Conservation (phyloP, 2,797 vertebrate genomes). For the Lindbergichthys nudifrons region DNA sequence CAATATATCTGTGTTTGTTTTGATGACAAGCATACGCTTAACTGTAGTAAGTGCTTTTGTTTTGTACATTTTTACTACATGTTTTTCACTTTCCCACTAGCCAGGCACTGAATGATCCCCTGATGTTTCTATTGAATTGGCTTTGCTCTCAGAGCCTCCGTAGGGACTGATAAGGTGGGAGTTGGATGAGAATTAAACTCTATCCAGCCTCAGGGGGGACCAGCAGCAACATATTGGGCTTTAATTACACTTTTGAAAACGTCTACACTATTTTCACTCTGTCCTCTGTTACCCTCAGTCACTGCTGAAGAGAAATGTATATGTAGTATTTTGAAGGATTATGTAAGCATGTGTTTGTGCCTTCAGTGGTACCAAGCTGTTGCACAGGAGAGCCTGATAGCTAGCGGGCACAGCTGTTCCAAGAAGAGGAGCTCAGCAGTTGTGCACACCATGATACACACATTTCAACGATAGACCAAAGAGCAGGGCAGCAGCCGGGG, state of each 20-base stretch:
- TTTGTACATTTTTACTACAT: slow-evolving; percentile 15
- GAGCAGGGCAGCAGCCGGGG: slow-evolving; percentile 40
- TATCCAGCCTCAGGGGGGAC: slow-evolving; percentile 16
- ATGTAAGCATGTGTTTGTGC: slow-evolving; percentile 33
- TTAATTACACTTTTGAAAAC: slow-evolving; percentile 12
- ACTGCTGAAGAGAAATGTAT: slow-evolving; percentile 13
- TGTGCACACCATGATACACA: slow-evolving; percentile 23
- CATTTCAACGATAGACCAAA: slow-evolving; percentile 14
- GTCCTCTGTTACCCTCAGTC: slow-evolving; percentile 29
- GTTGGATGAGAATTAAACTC: slow-evolving; percentile 42
- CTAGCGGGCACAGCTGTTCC: slow-evolving; percentile 60
- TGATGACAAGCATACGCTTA: not conserved
- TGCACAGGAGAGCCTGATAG: slow-evolving; percentile 37
- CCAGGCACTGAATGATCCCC: slow-evolving; percentile 28
- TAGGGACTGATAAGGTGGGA: slow-evolving; percentile 40
- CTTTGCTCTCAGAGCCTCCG: slow-evolving; percentile 30
- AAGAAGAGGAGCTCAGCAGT: slow-evolving; percentile 35
- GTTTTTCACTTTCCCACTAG: not conserved
- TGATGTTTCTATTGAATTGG: slow-evolving; percentile 48
- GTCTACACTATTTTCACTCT: not conserved
- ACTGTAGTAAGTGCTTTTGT: not conserved
- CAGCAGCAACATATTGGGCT: slow-evolving; percentile 16
- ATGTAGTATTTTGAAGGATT: slow-evolving; percentile 50
- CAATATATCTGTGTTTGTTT: not conserved
- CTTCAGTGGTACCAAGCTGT: slow-evolving; percentile 43